These are phyloP conservation scores for Phycodurus eques DNA, from an alignment of 2,113 vertebrate species.

Conservation along the genomic window DNA sequence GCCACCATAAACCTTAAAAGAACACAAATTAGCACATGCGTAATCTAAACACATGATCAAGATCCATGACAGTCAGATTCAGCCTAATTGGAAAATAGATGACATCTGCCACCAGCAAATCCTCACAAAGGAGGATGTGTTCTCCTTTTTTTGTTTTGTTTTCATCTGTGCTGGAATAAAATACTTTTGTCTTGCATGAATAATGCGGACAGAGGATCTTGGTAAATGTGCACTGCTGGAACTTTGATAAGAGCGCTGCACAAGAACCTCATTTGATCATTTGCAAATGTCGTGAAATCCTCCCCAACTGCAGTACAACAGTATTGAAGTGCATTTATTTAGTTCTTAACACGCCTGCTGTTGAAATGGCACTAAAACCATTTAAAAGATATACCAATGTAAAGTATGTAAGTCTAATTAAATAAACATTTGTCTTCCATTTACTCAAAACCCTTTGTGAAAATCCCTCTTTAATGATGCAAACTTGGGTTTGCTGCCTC, in stretches of 20 bases:
- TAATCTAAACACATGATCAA: too few relatives aligned
- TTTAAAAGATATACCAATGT: constrained; percentile 5
- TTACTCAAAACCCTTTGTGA: background rate
- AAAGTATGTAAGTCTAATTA: constrained; percentile 29
- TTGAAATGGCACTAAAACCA: constrained; percentile 14
- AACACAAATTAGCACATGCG: background rate
- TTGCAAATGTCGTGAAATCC: background rate
- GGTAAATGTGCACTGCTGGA: background rate
- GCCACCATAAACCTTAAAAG: background rate
- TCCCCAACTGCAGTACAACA: background rate
- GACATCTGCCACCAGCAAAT: constrained; percentile 30
- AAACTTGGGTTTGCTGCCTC: constrained; percentile 18
- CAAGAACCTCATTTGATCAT: background rate
- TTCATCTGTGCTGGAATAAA: constrained; percentile 12
- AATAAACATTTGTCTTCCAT: constrained; percentile 9
- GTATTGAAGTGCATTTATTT: background rate
- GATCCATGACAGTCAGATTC: constrained; percentile 22
- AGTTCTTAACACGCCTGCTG: background rate
- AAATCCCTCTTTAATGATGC: constrained; percentile 24
- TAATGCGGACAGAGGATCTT: background rate
- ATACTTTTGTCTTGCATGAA: background rate
- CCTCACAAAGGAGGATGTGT: background rate
- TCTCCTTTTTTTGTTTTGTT: background rate
- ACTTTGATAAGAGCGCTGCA: background rate
- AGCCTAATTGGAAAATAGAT: constrained; percentile 21